These are phyloP conservation scores for Theristicus caerulescens DNA, from an alignment of 2,113 vertebrate species.

Conservation along the genomic window DNA sequence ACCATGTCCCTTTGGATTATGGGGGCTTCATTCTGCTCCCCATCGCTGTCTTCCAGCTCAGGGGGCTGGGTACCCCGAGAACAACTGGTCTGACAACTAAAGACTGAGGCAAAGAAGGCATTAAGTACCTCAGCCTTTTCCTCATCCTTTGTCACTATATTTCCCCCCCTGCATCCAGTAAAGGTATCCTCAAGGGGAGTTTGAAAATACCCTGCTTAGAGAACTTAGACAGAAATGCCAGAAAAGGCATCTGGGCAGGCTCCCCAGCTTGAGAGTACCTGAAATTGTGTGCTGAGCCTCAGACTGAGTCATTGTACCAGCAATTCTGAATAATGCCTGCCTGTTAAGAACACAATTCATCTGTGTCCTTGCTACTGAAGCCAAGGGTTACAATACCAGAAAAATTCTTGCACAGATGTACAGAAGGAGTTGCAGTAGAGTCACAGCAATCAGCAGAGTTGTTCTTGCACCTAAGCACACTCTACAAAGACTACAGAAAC, in stretches of 20 bases:
- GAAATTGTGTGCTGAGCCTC: neutral
- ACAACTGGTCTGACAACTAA: too few species aligned
- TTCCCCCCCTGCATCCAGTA: too few species aligned
- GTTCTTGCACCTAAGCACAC: fast-evolving
- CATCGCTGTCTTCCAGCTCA: too few species aligned
- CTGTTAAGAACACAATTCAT: neutral
- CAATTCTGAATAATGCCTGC: neutral
- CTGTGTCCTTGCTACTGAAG: neutral
- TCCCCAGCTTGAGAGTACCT: neutral
- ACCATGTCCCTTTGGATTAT: too few species aligned
- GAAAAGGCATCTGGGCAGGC: neutral
- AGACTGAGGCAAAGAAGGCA: too few species aligned
- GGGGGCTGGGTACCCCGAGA: too few species aligned
- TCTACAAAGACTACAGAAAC: neutral
- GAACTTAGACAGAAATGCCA: neutral
- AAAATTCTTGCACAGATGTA: fast-evolving
- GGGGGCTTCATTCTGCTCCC: too few species aligned
- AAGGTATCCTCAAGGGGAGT: neutral
- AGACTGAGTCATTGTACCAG: neutral
- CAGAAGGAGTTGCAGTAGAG: fast-evolving
- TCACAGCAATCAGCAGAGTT: neutral
- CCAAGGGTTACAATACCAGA: neutral
- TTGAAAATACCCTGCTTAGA: neutral
- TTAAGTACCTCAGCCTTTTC: too few species aligned
- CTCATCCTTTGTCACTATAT: too few species aligned